Evolutionary conservation across 2,888 invertebrate species (phyloP), one percentile per base, ranked within the genome.

Genomic region (Trypoxylon attenuatum): DNA sequence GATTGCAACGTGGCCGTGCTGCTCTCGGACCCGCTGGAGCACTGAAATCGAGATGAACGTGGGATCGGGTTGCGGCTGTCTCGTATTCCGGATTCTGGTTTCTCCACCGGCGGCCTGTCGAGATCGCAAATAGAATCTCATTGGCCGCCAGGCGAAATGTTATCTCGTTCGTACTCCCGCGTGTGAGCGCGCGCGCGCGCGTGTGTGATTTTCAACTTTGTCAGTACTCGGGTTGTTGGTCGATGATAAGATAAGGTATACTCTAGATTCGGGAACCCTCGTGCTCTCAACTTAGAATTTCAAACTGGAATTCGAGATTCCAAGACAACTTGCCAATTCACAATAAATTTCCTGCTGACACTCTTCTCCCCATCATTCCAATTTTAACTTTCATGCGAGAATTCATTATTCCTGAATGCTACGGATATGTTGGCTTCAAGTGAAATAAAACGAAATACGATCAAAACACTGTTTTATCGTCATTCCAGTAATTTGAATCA

Each of bases 11-110:
- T 18, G n/a, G 15, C 41, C 33, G 54, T 62, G 59, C 22, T 38
- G 15, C 19, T n/a, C n/a, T 33, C 8, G 33, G 8, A 41, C 39
- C 38, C 46, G 56, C 47, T 61, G 62, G 38, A 49, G 55, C 51
- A 21, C 46, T 71, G 68, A 72, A 72, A 72, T 72, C 57, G 71
- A 68, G 68, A 72, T 61, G 62, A 55, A 64, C 63, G 33, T 13
- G 42, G 49, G 71, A 64, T 71, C 71, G 58, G 55, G 50, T 72
- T 72, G 49, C 71, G 27, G 1, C 13, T 19, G 61, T 64, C 68
- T 72, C 71, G 65, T 69, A 69, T 72, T 72, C 59, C 61, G 54
- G 62, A 69, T 72, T 71, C 72, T 65, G 69, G 65, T 72, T 69
- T 72, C 69, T 57, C 59, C 45, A 13, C 52, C 46, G 29, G 3